A percentile compares a stretch with the other conserved stretches of the same genome.
phyloP scores from a whole-genome alignment of 2,888 invertebrate species.

The Lycaena phlaeas region DNA sequence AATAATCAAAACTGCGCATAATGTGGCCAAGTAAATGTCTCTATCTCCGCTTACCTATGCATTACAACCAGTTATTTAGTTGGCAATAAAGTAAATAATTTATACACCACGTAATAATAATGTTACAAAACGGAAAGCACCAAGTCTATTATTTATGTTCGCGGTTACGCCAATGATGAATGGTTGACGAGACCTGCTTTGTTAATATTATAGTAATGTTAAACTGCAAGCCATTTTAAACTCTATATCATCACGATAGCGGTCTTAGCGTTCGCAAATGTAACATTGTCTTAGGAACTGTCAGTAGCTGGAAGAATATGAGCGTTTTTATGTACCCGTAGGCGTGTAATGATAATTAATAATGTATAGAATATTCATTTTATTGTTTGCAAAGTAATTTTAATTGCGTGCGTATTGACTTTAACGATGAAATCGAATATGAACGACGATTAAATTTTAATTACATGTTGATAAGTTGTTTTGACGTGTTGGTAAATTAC shows the following conservation, averaged over 20 bases:
- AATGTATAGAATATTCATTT: conserved; percentile 21
- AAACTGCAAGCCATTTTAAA: too few species aligned
- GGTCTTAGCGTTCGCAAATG: not conserved
- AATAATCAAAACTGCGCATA: too few species aligned
- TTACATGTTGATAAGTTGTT: not conserved
- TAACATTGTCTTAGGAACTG: conserved; percentile 11
- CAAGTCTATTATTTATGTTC: conserved; percentile 48
- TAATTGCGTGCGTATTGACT: conserved; percentile 19
- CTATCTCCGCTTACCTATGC: not conserved
- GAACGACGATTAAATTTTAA: not conserved
- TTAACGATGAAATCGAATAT: conserved; percentile 5
- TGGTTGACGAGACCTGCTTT: conserved; percentile 25
- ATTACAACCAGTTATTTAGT: not conserved
- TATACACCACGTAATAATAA: conserved; percentile 12
- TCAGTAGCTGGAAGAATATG: conserved; percentile 15
- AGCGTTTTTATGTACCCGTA: conserved; percentile 17
- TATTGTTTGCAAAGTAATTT: conserved; percentile 17
- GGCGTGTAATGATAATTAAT: conserved; percentile 20
- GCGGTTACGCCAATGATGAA: conserved; percentile 46
- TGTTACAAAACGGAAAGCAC: conserved; percentile 33
- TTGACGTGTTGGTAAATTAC: not conserved
- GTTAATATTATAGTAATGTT: too few species aligned
- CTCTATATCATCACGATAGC: not conserved
- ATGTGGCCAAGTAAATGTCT: not conserved
- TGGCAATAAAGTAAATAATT: conserved; percentile 11